These are phyloP conservation scores for Drepanosiphum platanoidis DNA, from an alignment of 2,888 invertebrate species.

Conservation along the genomic window DNA sequence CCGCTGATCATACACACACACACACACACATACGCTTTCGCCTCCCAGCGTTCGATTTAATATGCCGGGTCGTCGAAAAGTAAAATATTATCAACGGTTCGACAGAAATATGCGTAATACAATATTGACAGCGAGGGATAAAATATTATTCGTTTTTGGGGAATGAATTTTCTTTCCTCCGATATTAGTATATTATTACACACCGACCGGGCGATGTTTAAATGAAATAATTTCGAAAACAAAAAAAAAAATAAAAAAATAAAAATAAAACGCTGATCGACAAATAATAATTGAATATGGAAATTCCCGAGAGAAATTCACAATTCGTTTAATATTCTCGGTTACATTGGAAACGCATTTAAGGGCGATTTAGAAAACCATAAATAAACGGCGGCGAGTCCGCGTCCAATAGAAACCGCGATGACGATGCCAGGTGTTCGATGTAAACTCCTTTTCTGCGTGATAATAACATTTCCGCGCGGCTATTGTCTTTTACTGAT, in stretches of 20 bases:
- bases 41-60: constrained; percentile 9
- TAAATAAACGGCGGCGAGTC: constrained; percentile 6
- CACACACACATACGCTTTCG: neutral
- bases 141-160: constrained; percentile 21
- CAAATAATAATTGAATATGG: constrained; percentile 2
- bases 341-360: constrained; percentile 25
- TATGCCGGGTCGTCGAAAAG: constrained; percentile 23
- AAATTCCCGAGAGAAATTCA: constrained; percentile 22
- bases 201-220: neutral
- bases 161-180: neutral
- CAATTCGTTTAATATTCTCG: constrained; percentile 25
- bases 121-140: constrained; percentile 16
- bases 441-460: constrained; percentile 30
- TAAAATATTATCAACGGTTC: constrained; percentile 15
- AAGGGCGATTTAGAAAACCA: constrained; percentile 28
- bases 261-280: neutral
- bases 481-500: neutral
- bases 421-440: constrained; percentile 2
- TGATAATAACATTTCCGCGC: neutral
- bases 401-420: neutral
- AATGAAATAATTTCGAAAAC: constrained; percentile 19
- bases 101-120: constrained; percentile 25
- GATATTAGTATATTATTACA: no score
- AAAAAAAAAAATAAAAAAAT: no score
- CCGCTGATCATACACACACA: neutral